Evolutionary conservation across 2,888 invertebrate genomes (phyloP), one percentile per base, ranked within the genome.

Genomic region (Oxytorus armatus): DNA sequence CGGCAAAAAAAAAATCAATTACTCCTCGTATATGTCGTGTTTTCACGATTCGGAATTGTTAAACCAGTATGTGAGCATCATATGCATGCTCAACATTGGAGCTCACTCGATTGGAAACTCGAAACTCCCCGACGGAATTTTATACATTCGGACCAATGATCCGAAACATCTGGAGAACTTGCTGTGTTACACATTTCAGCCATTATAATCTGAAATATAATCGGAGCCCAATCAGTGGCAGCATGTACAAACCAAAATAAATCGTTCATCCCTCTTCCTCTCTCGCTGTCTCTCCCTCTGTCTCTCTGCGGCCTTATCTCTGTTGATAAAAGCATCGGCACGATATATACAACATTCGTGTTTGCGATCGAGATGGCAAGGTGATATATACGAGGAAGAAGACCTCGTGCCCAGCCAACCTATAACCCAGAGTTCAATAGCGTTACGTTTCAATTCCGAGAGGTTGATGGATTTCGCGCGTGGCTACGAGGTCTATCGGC

Each of bases 391-490:
- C 36, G 55, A 49, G 66, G 44, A 10, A 18, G 29, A 44, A 42
- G 68, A 68, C 53, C 51, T 39, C 68, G 61, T n/a, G n/a, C n/a
- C n/a, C n/a, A n/a, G n/a, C n/a, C 68, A 39, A 68, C 49, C 63
- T 73, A 29, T 69, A 76, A 74, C 21, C n/a, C 42, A 59, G 77
- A 70, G 74, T 49, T 47, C 83, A 83, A 84, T 86, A 82, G 83
- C 84, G 85, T 88, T 88, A 86, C 88, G 85, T 86, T 88, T 88
- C 88, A 87, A 88, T 88, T 88, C 85, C 85, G 84, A 81, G 81
- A 80, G 69, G 65, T 77, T 85, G 88, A 88, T 87, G 86, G 87
- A 88, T 86, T 85, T 83, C 81, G 81, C 74, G 78, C 74, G 72
- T 81, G 77, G 68, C 39, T 53, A 49, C 39, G 47, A 61, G 66